Conservation (phyloP, 2,888 invertebrate genomes). For the Dasysyrphus albostriatus region DNA sequence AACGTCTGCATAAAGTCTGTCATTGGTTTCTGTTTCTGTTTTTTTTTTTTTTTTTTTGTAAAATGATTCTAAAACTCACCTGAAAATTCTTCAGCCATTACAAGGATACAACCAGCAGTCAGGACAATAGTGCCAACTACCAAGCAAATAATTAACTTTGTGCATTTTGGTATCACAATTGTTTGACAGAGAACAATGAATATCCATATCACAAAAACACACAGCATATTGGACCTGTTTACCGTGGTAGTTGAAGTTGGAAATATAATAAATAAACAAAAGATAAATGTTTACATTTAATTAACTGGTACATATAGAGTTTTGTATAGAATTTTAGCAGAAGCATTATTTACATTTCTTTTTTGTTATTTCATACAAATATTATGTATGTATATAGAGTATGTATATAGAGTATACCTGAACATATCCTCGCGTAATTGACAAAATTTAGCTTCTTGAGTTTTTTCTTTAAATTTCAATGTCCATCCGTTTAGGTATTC, state of each 20-base stretch:
- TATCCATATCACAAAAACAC: slow-evolving; percentile 95
- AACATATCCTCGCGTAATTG: slow-evolving; percentile 95
- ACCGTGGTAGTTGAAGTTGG: neutral
- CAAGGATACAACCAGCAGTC: slow-evolving; percentile 89
- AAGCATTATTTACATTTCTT: neutral
- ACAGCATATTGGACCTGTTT: slow-evolving; percentile 92
- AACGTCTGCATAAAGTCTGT: neutral
- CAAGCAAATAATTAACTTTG: slow-evolving; percentile 86
- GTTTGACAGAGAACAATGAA: slow-evolving; percentile 92
- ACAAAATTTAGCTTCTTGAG: slow-evolving; percentile 93
- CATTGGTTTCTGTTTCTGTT: neutral
- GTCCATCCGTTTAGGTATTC: slow-evolving; percentile 95
- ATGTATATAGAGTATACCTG: no score
- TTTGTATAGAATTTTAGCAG: neutral
- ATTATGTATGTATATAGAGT: no score
- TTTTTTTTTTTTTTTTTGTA: no score
- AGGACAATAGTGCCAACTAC: slow-evolving; percentile 89
- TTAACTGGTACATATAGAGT: slow-evolving; percentile 28
- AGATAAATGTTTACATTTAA: slow-evolving; percentile 62
- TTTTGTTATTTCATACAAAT: no score
- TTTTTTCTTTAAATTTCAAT: slow-evolving; percentile 92
- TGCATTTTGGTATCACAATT: slow-evolving; percentile 89
- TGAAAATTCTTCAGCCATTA: slow-evolving; percentile 94
- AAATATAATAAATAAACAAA: slow-evolving; percentile 13
- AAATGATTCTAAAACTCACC: slow-evolving; percentile 77